Conservation (phyloP, 1,140 invertebrate species). For the Brachionus rubens region DNA sequence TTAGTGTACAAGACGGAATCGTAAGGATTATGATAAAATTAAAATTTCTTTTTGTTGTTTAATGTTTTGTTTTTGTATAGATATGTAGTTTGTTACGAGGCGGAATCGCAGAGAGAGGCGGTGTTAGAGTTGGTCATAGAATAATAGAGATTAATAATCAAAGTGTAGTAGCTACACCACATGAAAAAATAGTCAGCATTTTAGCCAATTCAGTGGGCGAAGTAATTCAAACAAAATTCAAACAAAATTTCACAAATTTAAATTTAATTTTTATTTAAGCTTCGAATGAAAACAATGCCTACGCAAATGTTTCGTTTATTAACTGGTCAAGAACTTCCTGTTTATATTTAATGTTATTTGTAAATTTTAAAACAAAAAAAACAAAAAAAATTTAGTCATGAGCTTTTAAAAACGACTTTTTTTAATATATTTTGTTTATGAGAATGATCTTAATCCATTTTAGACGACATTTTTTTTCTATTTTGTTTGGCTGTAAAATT, state of each 20-base stretch:
- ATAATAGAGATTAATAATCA: slow-evolving; percentile 99
- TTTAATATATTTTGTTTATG: not conserved
- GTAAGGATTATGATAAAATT: slow-evolving; percentile 67
- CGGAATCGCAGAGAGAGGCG: slow-evolving; percentile 95
- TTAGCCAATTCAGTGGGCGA: slow-evolving; percentile 93
- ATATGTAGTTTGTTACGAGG: slow-evolving; percentile 95
- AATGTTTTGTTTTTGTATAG: slow-evolving; percentile 61
- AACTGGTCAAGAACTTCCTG: slow-evolving; percentile 96
- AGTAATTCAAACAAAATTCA: slow-evolving; percentile 56
- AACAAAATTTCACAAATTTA: slow-evolving; percentile 61
- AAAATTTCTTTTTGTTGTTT: slow-evolving; percentile 48
- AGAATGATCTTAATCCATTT: slow-evolving; percentile 35
- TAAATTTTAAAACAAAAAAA: not conserved
- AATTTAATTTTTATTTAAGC: slow-evolving; percentile 56
- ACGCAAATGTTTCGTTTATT: slow-evolving; percentile 98
- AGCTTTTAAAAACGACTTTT: not conserved
- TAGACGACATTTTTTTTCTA: no score
- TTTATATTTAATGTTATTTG: slow-evolving; percentile 73
- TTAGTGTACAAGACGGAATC: slow-evolving; percentile 99
- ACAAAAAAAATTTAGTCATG: not conserved
- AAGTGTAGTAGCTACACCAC: slow-evolving; percentile 91
- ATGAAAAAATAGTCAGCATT: slow-evolving; percentile 98
- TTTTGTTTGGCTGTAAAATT: no score
- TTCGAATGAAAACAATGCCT: slow-evolving; percentile 99
- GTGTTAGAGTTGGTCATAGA: slow-evolving; percentile 93